A percentile compares a stretch with the other conserved stretches of the same genome.
phyloP scores from a whole-genome alignment of 2,888 invertebrate genomes.

The Trachelus stipa region DNA sequence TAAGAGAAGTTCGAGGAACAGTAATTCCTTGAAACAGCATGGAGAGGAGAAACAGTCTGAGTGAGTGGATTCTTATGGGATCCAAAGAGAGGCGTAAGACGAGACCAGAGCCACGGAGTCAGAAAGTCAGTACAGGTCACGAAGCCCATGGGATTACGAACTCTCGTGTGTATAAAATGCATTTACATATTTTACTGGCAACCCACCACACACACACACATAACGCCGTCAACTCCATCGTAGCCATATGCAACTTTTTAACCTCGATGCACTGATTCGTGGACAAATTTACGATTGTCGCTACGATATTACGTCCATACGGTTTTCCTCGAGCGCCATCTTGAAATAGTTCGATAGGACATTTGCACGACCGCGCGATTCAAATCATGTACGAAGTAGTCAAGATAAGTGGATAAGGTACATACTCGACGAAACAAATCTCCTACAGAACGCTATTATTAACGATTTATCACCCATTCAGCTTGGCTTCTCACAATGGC shows the following conservation, averaged over 20 bases:
- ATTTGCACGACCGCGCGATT: background rate
- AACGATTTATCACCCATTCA: constrained; percentile 32
- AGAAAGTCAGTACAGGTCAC: background rate
- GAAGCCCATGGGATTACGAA: background rate
- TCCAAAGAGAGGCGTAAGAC: background rate
- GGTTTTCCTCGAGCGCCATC: background rate
- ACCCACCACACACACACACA: background rate
- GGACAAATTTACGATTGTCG: background rate
- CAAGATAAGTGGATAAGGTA: background rate
- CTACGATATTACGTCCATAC: background rate
- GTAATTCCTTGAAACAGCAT: background rate
- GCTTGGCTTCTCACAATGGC: constrained; percentile 25
- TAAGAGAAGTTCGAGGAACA: background rate
- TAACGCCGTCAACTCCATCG: background rate
- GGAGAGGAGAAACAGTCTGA: background rate
- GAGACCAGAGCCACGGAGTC: background rate
- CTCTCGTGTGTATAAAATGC: background rate
- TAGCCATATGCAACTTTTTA: background rate
- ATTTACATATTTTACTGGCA: background rate
- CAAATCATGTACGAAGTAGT: background rate
- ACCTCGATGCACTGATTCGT: background rate
- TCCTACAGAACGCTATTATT: constrained; percentile 22
- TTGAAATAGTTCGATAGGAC: background rate
- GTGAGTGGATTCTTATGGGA: background rate
- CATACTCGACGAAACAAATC: constrained; percentile 17